Conservation (phyloP, 2,797 vertebrate genomes). For the Philypnodon macrostomus region DNA sequence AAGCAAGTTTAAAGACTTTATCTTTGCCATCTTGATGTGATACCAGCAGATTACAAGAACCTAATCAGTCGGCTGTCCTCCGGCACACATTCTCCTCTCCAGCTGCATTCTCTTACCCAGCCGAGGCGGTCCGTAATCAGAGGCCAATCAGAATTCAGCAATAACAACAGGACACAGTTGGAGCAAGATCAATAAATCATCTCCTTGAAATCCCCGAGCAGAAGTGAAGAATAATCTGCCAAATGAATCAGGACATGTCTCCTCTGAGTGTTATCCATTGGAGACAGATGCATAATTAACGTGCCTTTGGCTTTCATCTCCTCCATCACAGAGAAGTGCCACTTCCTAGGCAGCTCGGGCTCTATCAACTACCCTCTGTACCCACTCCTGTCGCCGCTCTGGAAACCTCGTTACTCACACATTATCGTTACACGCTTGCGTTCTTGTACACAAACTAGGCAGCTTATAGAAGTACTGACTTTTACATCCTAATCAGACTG, state of each 20-base stretch:
- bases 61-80: neutral
- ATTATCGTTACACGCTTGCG: neutral
- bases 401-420: neutral
- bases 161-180: slow-evolving; percentile 48
- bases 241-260: slow-evolving; percentile 59
- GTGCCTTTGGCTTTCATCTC: slow-evolving; percentile 54
- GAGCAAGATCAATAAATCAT: slow-evolving; percentile 59
- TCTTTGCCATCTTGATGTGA: neutral
- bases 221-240: slow-evolving; percentile 52
- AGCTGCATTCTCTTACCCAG: slow-evolving; percentile 26
- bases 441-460: no score
- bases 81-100: slow-evolving; percentile 5
- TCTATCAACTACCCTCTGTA: slow-evolving; percentile 35
- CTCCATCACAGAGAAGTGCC: slow-evolving; percentile 48
- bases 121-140: slow-evolving; percentile 34
- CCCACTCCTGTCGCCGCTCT: slow-evolving; percentile 11
- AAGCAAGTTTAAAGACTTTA: neutral
- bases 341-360: slow-evolving; percentile 35
- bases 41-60: slow-evolving; percentile 1
- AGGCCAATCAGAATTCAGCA: slow-evolving; percentile 37
- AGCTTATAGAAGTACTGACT: no score
- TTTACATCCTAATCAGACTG: no score
- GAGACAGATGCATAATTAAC: slow-evolving; percentile 60
- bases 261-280: slow-evolving; percentile 54
- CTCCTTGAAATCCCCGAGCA: slow-evolving; percentile 45